A percentile compares a stretch with the other conserved stretches of the same genome.
Conservation (phyloP, 2,797 vertebrate species). For the Loriculus beryllinus region DNA sequence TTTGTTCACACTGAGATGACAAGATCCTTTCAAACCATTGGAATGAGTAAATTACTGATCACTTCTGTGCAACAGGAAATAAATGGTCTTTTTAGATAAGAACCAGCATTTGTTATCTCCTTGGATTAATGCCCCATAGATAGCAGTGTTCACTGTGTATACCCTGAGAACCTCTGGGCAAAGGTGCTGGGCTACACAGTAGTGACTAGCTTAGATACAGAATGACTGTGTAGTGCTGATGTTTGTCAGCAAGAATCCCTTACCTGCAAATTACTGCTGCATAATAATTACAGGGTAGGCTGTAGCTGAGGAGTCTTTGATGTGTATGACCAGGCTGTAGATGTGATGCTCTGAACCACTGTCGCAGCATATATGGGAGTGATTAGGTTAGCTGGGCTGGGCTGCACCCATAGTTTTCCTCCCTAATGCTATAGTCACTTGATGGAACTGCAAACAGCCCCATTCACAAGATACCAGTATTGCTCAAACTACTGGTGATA, state of each 20-base stretch:
- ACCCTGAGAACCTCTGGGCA: neutral
- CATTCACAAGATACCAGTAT: neutral
- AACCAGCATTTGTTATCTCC: neutral
- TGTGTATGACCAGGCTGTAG: neutral
- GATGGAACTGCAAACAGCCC: accelerated
- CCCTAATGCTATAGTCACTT: accelerated
- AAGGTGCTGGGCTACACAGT: neutral
- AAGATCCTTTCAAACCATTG: neutral
- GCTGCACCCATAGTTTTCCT: neutral
- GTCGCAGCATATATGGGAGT: accelerated
- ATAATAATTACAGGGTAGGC: neutral
- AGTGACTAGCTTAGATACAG: neutral
- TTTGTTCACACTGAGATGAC: neutral
- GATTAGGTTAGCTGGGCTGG: neutral
- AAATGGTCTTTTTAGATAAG: neutral
- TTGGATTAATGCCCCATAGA: neutral
- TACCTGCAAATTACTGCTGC: accelerated
- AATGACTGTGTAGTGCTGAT: neutral
- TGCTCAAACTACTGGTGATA: neutral
- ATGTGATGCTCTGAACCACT: neutral
- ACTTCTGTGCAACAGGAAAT: neutral
- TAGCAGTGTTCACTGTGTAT: neutral
- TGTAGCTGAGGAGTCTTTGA: accelerated
- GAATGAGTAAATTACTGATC: neutral
- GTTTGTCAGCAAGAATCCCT: neutral